Percentiles rank a stretch among this genome's conserved stretches.
Evolutionary conservation across 2,113 vertebrate species (phyloP).

Genomic region (Cyprinus carpio): DNA sequence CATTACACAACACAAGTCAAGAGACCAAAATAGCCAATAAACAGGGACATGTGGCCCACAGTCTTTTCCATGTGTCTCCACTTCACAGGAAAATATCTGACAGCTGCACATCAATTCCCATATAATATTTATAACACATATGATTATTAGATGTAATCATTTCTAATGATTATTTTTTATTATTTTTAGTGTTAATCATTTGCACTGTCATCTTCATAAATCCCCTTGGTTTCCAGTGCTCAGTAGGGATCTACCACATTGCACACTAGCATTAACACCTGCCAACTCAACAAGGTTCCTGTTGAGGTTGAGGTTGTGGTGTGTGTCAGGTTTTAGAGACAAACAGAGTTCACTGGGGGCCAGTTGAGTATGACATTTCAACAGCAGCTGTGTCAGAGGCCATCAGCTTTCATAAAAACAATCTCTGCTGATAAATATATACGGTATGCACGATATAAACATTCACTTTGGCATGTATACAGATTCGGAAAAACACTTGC

Average conservation of each 20-base stretch:
- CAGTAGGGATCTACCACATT: not conserved
- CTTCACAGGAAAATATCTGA: conserved; percentile 25
- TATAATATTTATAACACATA: conserved; percentile 17
- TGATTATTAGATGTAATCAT: too few species aligned
- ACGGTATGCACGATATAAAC: not conserved
- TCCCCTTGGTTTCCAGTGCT: not conserved
- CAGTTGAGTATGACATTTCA: conserved; percentile 43
- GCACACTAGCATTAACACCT: conserved; percentile 25
- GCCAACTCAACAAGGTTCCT: conserved; percentile 45
- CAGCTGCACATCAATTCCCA: conserved; percentile 33
- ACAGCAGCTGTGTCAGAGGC: conserved; percentile 33
- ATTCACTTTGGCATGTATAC: not conserved
- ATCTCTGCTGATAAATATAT: conserved; percentile 24
- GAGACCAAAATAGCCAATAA: conserved; percentile 6
- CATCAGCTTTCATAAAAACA: conserved; percentile 27
- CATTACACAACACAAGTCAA: not conserved
- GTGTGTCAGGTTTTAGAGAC: conserved; percentile 24
- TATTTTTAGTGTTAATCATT: not conserved
- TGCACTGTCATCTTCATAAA: not conserved
- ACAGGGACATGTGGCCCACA: not conserved
- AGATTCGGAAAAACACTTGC: not conserved
- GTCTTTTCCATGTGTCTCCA: too few species aligned
- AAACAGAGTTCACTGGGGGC: conserved; percentile 14
- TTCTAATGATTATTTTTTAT: too few species aligned
- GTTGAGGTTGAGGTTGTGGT: conserved; percentile 34